Conservation (phyloP, 2,797 vertebrate species). For the Balearica regulorum region DNA sequence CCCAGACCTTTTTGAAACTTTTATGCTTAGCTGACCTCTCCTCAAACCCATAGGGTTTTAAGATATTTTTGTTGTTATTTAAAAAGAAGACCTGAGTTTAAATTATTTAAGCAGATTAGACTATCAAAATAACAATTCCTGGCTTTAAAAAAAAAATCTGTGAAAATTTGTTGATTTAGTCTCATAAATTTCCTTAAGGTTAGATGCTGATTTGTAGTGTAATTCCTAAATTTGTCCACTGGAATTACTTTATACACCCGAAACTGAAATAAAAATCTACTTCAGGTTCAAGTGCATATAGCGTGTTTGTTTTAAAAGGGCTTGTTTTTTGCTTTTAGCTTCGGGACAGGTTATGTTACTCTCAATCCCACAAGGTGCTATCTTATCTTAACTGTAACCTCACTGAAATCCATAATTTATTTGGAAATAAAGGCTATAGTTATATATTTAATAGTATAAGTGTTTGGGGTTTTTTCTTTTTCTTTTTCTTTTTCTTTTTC, state of each 20-base stretch:
- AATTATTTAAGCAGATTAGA: background rate
- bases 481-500: background rate
- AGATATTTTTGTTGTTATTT: background rate
- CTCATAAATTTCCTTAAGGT: background rate
- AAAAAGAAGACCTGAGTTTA: background rate
- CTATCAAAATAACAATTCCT: background rate
- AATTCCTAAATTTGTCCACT: background rate
- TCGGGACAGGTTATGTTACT: background rate
- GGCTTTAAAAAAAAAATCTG: background rate
- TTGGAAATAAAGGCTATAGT: background rate
- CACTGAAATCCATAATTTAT: background rate
- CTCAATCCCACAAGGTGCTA: background rate
- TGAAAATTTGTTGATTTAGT: background rate
- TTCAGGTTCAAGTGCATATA: background rate
- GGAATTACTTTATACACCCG: background rate
- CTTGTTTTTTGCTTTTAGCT: background rate
- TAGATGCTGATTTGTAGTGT: background rate
- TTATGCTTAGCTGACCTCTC: background rate
- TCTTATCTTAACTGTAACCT: background rate
- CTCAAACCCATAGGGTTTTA: background rate
- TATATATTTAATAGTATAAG: background rate
- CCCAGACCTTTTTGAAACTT: background rate
- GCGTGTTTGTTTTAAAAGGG: fast-evolving
- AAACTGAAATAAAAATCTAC: background rate
- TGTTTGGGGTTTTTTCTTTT: no score